Conservation (phyloP, 64 coral and sea anemone genomes). For the Montipora efflorescens region DNA sequence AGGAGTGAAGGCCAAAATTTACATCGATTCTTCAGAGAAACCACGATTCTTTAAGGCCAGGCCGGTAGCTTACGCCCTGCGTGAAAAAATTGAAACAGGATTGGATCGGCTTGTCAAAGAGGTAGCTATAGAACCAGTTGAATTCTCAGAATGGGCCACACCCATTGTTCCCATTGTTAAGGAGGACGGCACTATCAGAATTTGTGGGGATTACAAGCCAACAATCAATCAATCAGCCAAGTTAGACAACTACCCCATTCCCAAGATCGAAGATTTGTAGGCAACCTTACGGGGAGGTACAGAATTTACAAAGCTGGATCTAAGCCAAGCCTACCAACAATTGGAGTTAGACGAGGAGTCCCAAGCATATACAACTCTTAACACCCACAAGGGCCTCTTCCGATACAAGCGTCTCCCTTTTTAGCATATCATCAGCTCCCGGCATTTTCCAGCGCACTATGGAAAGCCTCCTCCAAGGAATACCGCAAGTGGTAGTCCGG, state of each 20-base stretch:
- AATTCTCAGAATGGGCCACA: slow-evolving; percentile 20
- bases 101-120: slow-evolving; percentile 4
- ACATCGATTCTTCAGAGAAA: neutral
- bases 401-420: neutral
- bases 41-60: slow-evolving; percentile 12
- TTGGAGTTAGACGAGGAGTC: neutral
- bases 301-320: neutral
- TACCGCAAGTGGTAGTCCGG: neutral
- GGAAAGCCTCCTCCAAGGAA: neutral
- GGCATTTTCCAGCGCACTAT: neutral
- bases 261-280: slow-evolving; percentile 8
- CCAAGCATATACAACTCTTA: slow-evolving; percentile 27
- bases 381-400: slow-evolving; percentile 20
- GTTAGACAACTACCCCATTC: slow-evolving; percentile 18
- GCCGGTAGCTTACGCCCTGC: slow-evolving; percentile 26
- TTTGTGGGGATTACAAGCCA: slow-evolving; percentile 42
- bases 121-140: neutral
- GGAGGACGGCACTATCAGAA: neutral
- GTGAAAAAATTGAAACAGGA: slow-evolving; percentile 5
- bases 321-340: too few species aligned
- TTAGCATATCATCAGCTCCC: slow-evolving; percentile 24
- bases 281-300: neutral
- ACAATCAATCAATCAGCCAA: slow-evolving; percentile 18
- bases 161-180: slow-evolving; percentile 30
- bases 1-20: neutral